Percentiles rank a stretch among this genome's conserved stretches.
Evolutionary conservation across 2,797 vertebrate species (phyloP).

Genomic region (Mus minutoides): DNA sequence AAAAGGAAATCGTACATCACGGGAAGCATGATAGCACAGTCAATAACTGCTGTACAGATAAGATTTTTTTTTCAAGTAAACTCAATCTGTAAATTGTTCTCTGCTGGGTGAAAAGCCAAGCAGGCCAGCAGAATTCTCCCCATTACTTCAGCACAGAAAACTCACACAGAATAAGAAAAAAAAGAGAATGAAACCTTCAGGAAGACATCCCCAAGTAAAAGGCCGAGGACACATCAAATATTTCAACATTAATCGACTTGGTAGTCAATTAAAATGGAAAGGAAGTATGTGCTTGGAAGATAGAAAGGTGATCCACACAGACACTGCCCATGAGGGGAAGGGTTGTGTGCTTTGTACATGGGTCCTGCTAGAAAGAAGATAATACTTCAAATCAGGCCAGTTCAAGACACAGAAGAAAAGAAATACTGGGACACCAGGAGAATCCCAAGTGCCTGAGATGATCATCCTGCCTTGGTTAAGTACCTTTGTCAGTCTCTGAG

Average conservation of each 20-base stretch:
- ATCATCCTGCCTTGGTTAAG: not conserved
- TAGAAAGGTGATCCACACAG: not conserved
- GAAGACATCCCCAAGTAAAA: not conserved
- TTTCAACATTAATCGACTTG: not conserved
- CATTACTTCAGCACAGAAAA: not conserved
- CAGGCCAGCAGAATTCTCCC: constrained; percentile 28
- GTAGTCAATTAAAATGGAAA: not conserved
- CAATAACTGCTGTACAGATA: constrained; percentile 40
- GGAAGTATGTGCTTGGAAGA: not conserved
- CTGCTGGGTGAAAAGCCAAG: constrained; percentile 48
- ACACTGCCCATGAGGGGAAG: not conserved
- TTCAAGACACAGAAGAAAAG: not conserved
- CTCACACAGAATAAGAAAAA: not conserved
- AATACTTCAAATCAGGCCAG: not conserved
- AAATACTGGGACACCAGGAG: not conserved
- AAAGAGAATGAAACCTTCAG: not conserved
- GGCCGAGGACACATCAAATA: not conserved
- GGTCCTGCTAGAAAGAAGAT: not conserved
- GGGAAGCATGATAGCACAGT: not conserved
- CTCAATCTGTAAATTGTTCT: constrained; percentile 65
- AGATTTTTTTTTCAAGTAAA: constrained; percentile 28
- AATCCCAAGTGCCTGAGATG: not conserved
- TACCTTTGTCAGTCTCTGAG: not conserved
- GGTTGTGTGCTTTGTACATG: not conserved
- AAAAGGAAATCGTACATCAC: not conserved